Conservation (phyloP, 92 coral and sea anemone species). For the Phenganax marumi region DNA sequence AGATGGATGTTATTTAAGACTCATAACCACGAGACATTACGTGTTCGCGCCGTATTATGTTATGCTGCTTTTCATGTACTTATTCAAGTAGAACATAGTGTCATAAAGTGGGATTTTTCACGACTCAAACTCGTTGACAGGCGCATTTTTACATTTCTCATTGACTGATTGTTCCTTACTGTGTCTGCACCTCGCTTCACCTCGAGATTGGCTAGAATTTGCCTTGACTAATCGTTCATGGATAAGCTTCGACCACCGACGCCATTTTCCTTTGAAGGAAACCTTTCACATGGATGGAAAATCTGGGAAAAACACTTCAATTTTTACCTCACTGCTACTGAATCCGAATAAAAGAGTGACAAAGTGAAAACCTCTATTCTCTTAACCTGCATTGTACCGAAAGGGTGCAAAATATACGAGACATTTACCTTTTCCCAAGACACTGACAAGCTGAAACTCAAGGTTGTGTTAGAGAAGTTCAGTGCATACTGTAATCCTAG, state of each 20-base stretch:
- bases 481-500: constrained; percentile 50
- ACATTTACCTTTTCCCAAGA: constrained; percentile 37
- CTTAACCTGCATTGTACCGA: constrained; percentile 49
- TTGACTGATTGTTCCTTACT: too few relatives aligned
- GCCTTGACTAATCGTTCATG: background rate
- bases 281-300: constrained; percentile 47
- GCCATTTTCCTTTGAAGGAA: constrained; percentile 49
- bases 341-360: constrained; percentile 39
- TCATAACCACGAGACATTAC: too few relatives aligned
- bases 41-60: too few relatives aligned
- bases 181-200: too few relatives aligned
- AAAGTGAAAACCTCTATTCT: constrained; percentile 49
- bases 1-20: too few relatives aligned
- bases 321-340: constrained; percentile 46
- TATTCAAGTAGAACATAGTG: too few relatives aligned
- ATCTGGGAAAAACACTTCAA: constrained; percentile 52
- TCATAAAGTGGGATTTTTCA: too few relatives aligned
- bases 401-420: constrained; percentile 44
- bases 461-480: constrained; percentile 37
- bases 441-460: constrained; percentile 25
- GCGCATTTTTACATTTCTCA: too few relatives aligned
- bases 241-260: constrained; percentile 53
- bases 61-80: too few relatives aligned
- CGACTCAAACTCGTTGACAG: too few relatives aligned
- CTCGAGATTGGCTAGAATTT: too few relatives aligned